Percentiles rank a stretch among this genome's conserved stretches.
Conservation (phyloP, 2,797 vertebrate species). For the Parotocinclus haroldoi region DNA sequence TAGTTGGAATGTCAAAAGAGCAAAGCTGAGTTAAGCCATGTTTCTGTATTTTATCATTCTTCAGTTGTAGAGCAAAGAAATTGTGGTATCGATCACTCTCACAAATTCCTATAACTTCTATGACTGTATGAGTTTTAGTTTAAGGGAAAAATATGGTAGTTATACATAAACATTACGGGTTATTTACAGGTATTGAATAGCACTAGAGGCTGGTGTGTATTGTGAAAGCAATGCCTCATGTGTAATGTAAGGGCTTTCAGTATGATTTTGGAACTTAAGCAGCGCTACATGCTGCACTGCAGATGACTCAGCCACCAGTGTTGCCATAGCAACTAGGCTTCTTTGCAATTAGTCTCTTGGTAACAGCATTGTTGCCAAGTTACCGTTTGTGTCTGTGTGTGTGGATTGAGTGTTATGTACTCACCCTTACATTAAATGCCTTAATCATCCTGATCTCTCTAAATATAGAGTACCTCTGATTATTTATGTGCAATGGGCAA, state of each 20-base stretch:
- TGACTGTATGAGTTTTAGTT: no score
- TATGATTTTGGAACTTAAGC: slow-evolving; percentile 40
- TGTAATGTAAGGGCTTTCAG: slow-evolving; percentile 40
- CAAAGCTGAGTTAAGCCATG: no score
- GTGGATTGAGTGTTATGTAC: slow-evolving; percentile 23
- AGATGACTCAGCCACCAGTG: slow-evolving; percentile 82
- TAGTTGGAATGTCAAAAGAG: no score
- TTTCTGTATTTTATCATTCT: no score
- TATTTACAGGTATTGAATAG: background rate
- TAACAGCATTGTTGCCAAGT: slow-evolving; percentile 82
- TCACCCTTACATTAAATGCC: slow-evolving; percentile 22
- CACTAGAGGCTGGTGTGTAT: background rate
- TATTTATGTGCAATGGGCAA: background rate
- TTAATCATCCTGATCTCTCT: slow-evolving; percentile 13
- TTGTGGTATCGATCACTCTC: no score
- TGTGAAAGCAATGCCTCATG: background rate
- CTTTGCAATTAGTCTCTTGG: slow-evolving; percentile 85
- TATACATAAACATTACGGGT: no score
- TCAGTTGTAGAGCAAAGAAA: no score
- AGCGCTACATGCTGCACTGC: slow-evolving; percentile 65
- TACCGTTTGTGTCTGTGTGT: slow-evolving; percentile 52
- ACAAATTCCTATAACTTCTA: no score
- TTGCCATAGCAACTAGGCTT: slow-evolving; percentile 81
- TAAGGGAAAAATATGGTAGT: no score
- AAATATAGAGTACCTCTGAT: no score